These are phyloP conservation scores for Rhynchotus rufescens DNA, from an alignment of 2,797 vertebrate species.

Conservation along the genomic window DNA sequence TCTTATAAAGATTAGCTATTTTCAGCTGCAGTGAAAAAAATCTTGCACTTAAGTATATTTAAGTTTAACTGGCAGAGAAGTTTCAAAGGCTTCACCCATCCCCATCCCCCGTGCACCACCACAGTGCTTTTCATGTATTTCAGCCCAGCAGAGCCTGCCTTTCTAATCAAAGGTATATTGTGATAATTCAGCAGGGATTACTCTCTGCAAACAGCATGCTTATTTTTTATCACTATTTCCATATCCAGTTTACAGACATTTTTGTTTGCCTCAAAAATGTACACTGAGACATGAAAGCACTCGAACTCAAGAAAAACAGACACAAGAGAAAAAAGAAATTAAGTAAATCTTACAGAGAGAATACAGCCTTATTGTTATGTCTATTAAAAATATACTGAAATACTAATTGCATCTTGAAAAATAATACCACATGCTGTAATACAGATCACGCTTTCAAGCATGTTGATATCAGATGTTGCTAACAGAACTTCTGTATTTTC, in stretches of 20 bases:
- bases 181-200: conserved; percentile 52
- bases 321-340: conserved; percentile 23
- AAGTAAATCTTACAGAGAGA: conserved; percentile 9
- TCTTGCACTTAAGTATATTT: not conserved
- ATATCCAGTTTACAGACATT: not conserved
- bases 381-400: not conserved
- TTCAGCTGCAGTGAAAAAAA: not conserved
- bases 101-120: rapidly evolving
- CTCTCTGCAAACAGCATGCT: not conserved
- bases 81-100: rapidly evolving
- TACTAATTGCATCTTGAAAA: conserved; percentile 65
- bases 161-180: not conserved
- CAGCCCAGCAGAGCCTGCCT: conserved; percentile 3
- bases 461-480: conserved; percentile 22
- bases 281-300: conserved; percentile 34
- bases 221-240: conserved; percentile 46
- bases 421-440: conserved; percentile 44
- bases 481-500: conserved; percentile 17
- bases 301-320: conserved; percentile 13
- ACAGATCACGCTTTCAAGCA: conserved; percentile 39
- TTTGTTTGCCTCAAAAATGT: conserved; percentile 1
- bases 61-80: not conserved
- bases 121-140: not conserved
- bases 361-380: not conserved
- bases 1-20: not conserved